These are phyloP conservation scores for Hermaeophaga mercurialis DNA, from an alignment of 2,888 invertebrate genomes.

Conservation along the genomic window DNA sequence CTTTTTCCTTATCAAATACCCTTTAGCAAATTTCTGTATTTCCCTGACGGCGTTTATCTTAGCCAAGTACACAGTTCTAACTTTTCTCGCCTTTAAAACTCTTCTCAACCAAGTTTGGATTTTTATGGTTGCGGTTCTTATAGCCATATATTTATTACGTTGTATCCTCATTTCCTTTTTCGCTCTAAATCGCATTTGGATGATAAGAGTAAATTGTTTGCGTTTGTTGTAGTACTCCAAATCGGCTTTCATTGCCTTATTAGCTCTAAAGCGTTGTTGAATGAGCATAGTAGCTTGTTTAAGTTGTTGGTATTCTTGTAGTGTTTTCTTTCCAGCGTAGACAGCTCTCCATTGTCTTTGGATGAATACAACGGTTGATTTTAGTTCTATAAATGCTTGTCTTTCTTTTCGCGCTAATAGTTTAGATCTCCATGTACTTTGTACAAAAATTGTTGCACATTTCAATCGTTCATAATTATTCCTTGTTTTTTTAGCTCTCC, in stretches of 20 bases:
- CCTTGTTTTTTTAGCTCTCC: conserved; percentile 40
- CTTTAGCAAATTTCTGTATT: conserved; percentile 55
- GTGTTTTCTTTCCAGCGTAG: conserved; percentile 22
- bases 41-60: conserved; percentile 30
- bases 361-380: conserved; percentile 10
- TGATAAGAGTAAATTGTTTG: conserved; percentile 30
- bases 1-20: conserved; percentile 44
- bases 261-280: conserved; percentile 51
- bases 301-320: conserved; percentile 34
- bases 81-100: conserved; percentile 4
- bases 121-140: conserved; percentile 25
- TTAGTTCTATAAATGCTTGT: conserved; percentile 13
- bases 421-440: conserved; percentile 44
- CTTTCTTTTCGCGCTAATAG: conserved; percentile 30
- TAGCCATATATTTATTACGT: conserved; percentile 14
- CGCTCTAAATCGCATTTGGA: conserved; percentile 44
- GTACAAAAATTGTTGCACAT: conserved; percentile 52
- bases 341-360: conserved; percentile 47
- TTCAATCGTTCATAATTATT: conserved; percentile 15
- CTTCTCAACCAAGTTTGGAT: conserved; percentile 34
- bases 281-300: conserved; percentile 39
- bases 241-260: conserved; percentile 31
- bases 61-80: conserved; percentile 1
- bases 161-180: not conserved
- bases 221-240: conserved; percentile 38